Evolutionary conservation across 2,113 vertebrate genomes (phyloP).

Genomic region (Anas platyrhynchos): DNA sequence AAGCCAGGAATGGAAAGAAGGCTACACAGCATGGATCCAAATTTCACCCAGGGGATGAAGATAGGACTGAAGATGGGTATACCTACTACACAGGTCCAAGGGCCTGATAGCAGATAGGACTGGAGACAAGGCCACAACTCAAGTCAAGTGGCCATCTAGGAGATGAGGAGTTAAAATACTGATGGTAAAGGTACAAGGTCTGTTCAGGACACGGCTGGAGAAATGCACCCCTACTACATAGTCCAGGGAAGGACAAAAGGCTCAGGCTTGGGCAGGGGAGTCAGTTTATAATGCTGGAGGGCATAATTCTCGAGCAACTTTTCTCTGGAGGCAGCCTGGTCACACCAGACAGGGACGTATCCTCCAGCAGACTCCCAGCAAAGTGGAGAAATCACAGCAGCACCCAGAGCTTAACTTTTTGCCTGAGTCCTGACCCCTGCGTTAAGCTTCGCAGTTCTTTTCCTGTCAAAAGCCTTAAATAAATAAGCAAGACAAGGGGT

Average conservation of each 20-base stretch:
- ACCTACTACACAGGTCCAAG: background rate
- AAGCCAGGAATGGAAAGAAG: background rate
- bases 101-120: background rate
- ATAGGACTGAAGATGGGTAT: background rate
- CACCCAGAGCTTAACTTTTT: background rate
- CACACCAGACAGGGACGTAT: background rate
- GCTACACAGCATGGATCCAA: rapidly evolving
- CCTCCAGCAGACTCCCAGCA: background rate
- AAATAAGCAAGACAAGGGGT: background rate
- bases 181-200: rapidly evolving
- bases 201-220: background rate
- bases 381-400: background rate
- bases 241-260: background rate
- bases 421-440: background rate
- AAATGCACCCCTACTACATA: background rate
- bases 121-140: background rate
- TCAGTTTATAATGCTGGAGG: background rate
- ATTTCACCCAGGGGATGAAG: background rate
- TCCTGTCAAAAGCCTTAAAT: background rate
- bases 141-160: background rate
- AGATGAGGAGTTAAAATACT: background rate
- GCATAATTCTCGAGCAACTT: background rate
- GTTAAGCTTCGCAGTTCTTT: background rate
- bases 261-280: background rate
- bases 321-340: background rate